Conservation (phyloP, 2,888 invertebrate genomes). For the Antheraea assamensis region DNA sequence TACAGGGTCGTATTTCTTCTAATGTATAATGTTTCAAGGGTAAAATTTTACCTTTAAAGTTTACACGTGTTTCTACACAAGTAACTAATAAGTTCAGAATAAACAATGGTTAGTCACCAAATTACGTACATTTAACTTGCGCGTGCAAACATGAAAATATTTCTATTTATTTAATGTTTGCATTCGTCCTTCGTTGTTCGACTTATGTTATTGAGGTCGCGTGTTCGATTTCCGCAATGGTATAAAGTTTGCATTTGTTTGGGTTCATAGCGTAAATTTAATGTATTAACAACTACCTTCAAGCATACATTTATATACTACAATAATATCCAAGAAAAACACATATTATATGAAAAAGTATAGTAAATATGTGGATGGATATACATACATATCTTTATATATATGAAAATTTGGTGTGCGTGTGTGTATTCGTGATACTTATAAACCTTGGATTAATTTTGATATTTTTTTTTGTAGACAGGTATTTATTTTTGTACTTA, state of each 20-base stretch:
- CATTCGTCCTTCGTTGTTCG: neutral
- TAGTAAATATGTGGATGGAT: no score
- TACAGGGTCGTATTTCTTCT: neutral
- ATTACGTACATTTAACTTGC: neutral
- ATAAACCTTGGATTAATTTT: no score
- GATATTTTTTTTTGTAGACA: no score
- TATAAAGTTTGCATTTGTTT: neutral
- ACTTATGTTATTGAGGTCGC: neutral
- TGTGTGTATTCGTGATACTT: no score
- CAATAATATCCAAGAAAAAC: neutral
- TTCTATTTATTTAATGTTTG: neutral
- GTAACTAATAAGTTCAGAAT: neutral
- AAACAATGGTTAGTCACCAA: neutral
- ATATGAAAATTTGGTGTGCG: no score
- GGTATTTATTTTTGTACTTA: no score
- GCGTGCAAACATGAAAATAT: neutral
- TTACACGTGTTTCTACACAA: neutral
- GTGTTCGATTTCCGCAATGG: neutral
- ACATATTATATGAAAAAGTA: no score
- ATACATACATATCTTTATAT: no score
- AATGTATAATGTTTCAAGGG: neutral
- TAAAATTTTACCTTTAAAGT: slow-evolving; percentile 7
- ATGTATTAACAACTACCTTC: no score
- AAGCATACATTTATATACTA: no score
- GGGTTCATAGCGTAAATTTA: neutral